Evolutionary conservation across 2,888 invertebrate species (phyloP).

Genomic region (Lycophotia porphyrea): DNA sequence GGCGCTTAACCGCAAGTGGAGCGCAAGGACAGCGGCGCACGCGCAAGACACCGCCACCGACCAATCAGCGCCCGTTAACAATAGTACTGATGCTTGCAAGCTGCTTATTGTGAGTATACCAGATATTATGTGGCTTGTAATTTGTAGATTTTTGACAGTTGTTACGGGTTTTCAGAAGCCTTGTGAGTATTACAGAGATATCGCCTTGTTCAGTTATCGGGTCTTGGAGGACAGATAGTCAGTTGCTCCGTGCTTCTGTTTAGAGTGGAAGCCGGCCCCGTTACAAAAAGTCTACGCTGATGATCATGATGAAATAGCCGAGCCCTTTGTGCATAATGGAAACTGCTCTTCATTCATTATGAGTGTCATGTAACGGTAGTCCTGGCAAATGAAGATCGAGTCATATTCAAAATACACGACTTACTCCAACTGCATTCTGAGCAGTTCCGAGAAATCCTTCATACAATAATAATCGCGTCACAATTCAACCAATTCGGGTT

Average conservation of each 20-base stretch:
- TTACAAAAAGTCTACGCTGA: neutral
- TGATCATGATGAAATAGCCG: neutral
- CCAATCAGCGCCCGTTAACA: slow-evolving; percentile 77
- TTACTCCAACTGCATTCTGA: neutral
- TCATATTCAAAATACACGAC: neutral
- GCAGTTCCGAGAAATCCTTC: neutral
- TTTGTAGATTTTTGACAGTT: neutral
- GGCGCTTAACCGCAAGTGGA: slow-evolving; percentile 83
- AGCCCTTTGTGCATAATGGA: neutral
- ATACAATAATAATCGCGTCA: too few species aligned
- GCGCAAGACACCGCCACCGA: slow-evolving; percentile 84
- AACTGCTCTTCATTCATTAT: neutral
- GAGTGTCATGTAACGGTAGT: neutral
- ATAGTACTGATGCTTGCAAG: slow-evolving; percentile 85
- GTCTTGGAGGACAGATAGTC: neutral
- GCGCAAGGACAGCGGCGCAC: slow-evolving; percentile 78
- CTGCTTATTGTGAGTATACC: slow-evolving; percentile 81
- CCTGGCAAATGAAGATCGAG: neutral
- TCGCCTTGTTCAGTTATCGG: neutral
- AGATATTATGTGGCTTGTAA: too few species aligned
- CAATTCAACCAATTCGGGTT: neutral
- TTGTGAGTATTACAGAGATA: neutral
- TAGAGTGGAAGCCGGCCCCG: neutral
- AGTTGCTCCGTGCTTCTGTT: neutral
- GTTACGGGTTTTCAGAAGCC: neutral